phyloP scores from a whole-genome alignment of 1,140 invertebrate genomes.

The Procambarus clarkii region DNA sequence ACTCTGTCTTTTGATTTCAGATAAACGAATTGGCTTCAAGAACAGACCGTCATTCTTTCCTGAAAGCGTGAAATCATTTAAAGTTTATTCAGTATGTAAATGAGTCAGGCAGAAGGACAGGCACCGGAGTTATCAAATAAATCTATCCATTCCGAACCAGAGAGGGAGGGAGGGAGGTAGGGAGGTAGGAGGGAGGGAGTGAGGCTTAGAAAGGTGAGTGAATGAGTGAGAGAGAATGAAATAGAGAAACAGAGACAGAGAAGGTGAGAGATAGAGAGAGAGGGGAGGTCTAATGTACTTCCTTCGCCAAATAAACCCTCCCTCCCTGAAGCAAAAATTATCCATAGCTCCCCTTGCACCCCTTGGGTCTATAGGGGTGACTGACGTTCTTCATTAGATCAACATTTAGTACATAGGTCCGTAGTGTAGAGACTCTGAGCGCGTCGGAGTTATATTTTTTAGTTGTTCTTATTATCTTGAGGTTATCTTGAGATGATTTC shows the following conservation, averaged over 20 bases:
- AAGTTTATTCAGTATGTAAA: neutral
- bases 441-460: no score
- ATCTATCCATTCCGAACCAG: neutral
- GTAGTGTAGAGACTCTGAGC: no score
- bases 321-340: no score
- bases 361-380: no score
- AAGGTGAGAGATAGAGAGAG: neutral
- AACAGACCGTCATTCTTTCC: neutral
- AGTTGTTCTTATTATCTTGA: no score
- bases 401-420: no score
- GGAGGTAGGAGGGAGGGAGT: neutral
- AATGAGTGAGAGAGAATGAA: no score
- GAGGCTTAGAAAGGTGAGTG: no score
- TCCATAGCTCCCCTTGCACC: no score
- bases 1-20: neutral
- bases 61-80: conserved; percentile 1
- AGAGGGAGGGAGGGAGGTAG: neutral
- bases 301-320: no score
- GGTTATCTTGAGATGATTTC: no score
- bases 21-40: neutral
- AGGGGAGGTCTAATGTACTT: neutral
- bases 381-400: no score
- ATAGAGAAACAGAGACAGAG: neutral
- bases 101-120: neutral
- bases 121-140: neutral